Base-by-base conservation (phyloP, 2,797 vertebrate species). In the Anguilla pacifica region DNA sequence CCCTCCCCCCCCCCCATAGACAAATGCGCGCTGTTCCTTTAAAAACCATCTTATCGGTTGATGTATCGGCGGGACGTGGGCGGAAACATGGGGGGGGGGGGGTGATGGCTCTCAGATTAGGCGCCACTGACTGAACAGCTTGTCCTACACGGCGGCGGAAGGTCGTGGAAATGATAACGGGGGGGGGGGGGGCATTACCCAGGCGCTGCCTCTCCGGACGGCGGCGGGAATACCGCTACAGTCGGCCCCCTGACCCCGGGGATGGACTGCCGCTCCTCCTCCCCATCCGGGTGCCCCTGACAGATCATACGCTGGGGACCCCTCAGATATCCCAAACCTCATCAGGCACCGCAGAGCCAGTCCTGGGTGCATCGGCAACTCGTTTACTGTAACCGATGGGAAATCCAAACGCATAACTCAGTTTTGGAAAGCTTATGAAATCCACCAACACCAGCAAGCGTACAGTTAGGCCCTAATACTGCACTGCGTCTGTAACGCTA, bases 191-290 rank as follows among this genome's bases (percentile, higher is more conserved):
- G 89, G 93, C 93, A 94, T 96, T 94, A 94, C 93, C 92, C 95
- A 96, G 94, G 94, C 96, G 95, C 94, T 94, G 57, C 86, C 77
- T 86, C n/a, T 72, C 87, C 92, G 92, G 91, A 93, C 85, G 85
- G 0, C 82, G 15, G 59, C 31, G 15, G 31, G 84, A 22, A 25
- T 25, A 35, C 84, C 10, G 10, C 1, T 25, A 39, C 31, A 25
- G 11, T 49, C 22, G 6, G 17, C 84, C 57, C 64, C 57, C 59
- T 7, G 10, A 61, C 31, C 57, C 39, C 2, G 59, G 43, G 39
- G 84, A 35, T 64, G 19, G 13, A 85, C 35, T 19, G 9, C 39
- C 13, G 6, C n/a, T 51, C n/a, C 25, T 25, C 7, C 81, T 35
- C 53, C 10, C 82, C n/a, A 0, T 31, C 59, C 39, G 59, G 39